A percentile compares a stretch with the other conserved stretches of the same genome.
These are phyloP conservation scores for Pelvicachromis taeniatus DNA, from an alignment of 2,113 vertebrate species.

Conservation along the genomic window DNA sequence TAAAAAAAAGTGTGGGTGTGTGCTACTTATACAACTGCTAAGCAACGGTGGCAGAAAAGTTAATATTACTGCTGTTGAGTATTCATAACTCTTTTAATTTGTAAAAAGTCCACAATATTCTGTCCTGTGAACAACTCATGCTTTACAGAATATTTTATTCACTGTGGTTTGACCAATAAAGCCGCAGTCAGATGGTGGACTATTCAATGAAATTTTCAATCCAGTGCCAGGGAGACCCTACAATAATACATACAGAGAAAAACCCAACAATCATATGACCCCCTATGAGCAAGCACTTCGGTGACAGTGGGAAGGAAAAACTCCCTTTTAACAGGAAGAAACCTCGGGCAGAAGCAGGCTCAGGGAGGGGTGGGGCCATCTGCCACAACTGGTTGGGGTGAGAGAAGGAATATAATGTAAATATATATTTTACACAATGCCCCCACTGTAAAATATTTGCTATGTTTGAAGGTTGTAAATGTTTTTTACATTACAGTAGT, in stretches of 20 bases:
- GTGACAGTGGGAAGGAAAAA: not conserved
- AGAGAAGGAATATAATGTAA: not conserved
- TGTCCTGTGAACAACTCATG: not conserved
- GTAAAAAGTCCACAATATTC: not conserved
- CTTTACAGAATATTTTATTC: not conserved
- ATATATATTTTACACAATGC: not conserved
- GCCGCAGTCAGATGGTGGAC: not conserved
- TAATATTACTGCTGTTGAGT: not conserved
- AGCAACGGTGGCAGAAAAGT: not conserved
- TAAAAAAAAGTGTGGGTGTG: not conserved
- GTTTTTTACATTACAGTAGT: too few relatives aligned
- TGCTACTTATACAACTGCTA: not conserved
- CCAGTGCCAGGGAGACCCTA: too few relatives aligned
- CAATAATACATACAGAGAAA: too few relatives aligned
- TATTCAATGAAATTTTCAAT: too few relatives aligned
- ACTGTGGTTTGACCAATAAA: too few relatives aligned
- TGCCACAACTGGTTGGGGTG: rapidly evolving
- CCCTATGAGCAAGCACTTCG: too few relatives aligned
- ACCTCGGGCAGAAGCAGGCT: too few relatives aligned
- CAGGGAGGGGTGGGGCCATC: not conserved
- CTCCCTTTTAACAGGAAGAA: too few relatives aligned
- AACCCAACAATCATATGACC: too few relatives aligned
- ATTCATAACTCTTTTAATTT: not conserved
- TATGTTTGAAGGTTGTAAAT: not conserved
- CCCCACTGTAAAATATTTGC: not conserved